Conservation (phyloP, 2,888 invertebrate species). For the Erebia epiphron region DNA sequence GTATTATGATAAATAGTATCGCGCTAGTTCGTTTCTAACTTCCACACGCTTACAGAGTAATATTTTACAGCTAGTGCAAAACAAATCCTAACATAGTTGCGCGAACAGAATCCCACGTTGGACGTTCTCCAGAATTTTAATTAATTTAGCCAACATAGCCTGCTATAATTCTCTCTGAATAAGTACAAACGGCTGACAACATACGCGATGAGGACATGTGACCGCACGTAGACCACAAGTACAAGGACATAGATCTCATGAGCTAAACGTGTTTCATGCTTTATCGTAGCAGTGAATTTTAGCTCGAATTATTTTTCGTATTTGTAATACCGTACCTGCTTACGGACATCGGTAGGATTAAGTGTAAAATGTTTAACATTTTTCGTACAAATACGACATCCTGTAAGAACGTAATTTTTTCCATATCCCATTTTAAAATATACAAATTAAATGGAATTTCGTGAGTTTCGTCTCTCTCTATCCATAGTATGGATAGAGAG, state of each 20-base stretch:
- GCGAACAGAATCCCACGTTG: slow-evolving; percentile 6
- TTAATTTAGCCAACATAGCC: slow-evolving; percentile 18
- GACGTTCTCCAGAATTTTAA: slow-evolving; percentile 24
- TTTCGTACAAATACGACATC: too few species aligned
- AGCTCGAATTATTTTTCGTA: too few species aligned
- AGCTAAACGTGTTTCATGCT: neutral
- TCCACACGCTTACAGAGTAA: neutral
- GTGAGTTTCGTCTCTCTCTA: too few species aligned
- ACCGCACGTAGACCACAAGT: neutral
- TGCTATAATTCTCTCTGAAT: slow-evolving; percentile 1
- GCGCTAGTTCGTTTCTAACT: neutral
- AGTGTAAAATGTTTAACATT: too few species aligned
- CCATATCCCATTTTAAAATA: too few species aligned
- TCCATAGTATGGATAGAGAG: too few species aligned
- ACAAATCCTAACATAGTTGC: neutral
- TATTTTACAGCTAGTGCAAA: neutral
- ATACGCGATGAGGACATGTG: neutral
- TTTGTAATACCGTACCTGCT: too few species aligned
- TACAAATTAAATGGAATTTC: too few species aligned
- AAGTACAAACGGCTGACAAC: slow-evolving; percentile 1
- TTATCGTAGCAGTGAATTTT: neutral
- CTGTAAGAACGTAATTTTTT: too few species aligned
- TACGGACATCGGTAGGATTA: too few species aligned
- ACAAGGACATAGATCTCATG: neutral
- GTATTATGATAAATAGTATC: too few species aligned